Conservation (phyloP, 2,888 invertebrate genomes). For the Diabrotica balteata region DNA sequence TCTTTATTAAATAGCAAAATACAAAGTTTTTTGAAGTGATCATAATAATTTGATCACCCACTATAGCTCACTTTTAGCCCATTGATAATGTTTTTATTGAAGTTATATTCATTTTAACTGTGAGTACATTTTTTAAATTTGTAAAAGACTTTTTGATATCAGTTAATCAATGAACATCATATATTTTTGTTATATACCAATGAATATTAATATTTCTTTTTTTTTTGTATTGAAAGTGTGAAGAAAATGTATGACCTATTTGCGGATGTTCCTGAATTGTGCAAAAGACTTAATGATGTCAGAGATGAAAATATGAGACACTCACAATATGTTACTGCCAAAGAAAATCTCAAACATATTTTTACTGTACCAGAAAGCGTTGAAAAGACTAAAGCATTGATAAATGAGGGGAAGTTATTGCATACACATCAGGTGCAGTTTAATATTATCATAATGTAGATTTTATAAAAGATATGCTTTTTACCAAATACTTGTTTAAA, state of each 20-base stretch:
- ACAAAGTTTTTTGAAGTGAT: too few relatives aligned
- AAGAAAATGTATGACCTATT: constrained; percentile 79
- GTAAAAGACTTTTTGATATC: background rate
- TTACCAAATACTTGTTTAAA: background rate
- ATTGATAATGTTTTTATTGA: too few relatives aligned
- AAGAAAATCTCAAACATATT: constrained; percentile 97
- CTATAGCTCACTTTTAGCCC: too few relatives aligned
- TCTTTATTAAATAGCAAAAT: too few relatives aligned
- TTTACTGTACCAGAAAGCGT: constrained; percentile 97
- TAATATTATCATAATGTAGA: background rate
- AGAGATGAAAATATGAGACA: constrained; percentile 93
- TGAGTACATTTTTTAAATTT: too few relatives aligned
- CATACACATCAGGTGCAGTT: constrained; percentile 85
- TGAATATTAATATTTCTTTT: background rate
- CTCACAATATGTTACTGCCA: constrained; percentile 96
- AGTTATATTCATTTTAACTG: too few relatives aligned
- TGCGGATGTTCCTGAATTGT: constrained; percentile 78
- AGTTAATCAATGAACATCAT: background rate
- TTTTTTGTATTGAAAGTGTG: constrained; percentile 65
- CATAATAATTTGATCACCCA: too few relatives aligned
- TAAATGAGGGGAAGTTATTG: constrained; percentile 92
- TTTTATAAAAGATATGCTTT: too few relatives aligned
- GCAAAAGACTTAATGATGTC: constrained; percentile 82
- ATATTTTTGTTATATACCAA: background rate
- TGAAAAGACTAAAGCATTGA: constrained; percentile 91